These are phyloP conservation scores for Blastobasis lacticolella DNA, from an alignment of 2,888 invertebrate species.

Conservation along the genomic window DNA sequence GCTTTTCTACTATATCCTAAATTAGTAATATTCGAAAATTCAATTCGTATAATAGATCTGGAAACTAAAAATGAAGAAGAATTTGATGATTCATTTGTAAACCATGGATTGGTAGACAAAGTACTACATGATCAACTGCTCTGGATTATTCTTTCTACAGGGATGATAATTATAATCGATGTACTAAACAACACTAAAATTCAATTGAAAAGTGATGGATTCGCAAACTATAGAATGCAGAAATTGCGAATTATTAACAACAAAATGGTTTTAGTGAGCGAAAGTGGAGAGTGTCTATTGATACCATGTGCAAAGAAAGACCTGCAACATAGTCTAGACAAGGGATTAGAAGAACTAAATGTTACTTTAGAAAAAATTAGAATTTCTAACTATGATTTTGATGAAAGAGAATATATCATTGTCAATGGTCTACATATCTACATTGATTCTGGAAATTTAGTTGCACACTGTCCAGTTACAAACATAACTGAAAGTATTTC, in stretches of 20 bases:
- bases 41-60: slow-evolving; percentile 30
- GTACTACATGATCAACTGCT: slow-evolving; percentile 35
- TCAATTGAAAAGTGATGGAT: slow-evolving; percentile 22
- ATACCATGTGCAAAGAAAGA: slow-evolving; percentile 27
- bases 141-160: slow-evolving; percentile 41
- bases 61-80: slow-evolving; percentile 19
- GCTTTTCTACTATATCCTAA: slow-evolving; percentile 41
- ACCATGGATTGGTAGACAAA: slow-evolving; percentile 35
- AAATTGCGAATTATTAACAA: slow-evolving; percentile 25
- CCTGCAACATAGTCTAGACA: slow-evolving; percentile 26
- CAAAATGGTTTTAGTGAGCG: slow-evolving; percentile 40
- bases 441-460: slow-evolving; percentile 27
- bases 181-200: no score
- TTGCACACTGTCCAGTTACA: slow-evolving; percentile 41
- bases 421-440: slow-evolving; percentile 33
- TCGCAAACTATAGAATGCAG: slow-evolving; percentile 38
- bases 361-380: slow-evolving; percentile 33
- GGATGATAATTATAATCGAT: slow-evolving; percentile 23
- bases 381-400: slow-evolving; percentile 8
- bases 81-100: slow-evolving; percentile 15
- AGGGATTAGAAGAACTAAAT: slow-evolving; percentile 24
- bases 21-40: slow-evolving; percentile 37
- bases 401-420: slow-evolving; percentile 5
- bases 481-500: slow-evolving; percentile 31
- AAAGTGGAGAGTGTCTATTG: slow-evolving; percentile 44